Evolutionary conservation across 2,797 vertebrate genomes (phyloP).

Genomic region (Enteromius fasciolatus): DNA sequence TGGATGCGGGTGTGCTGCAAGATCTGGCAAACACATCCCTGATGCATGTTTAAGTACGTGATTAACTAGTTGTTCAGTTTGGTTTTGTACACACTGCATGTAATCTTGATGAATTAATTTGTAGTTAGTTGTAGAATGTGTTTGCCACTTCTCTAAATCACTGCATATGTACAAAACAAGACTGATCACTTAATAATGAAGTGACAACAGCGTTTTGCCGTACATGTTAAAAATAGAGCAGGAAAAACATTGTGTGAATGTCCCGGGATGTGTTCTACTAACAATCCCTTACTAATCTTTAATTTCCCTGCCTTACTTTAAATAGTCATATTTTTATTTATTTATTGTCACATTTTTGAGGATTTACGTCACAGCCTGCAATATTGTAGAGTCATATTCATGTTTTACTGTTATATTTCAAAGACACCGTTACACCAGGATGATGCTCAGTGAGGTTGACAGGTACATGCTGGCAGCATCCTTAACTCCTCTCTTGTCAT

Average conservation of each 20-base stretch:
- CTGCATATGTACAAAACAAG: not conserved
- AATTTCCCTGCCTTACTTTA: not conserved
- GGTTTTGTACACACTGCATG: not conserved
- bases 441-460: constrained; percentile 18
- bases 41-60: not conserved
- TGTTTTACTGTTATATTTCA: constrained; percentile 7
- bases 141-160: not conserved
- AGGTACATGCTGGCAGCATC: constrained; percentile 13
- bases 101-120: not conserved
- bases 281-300: not conserved
- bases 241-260: not conserved
- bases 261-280: not conserved
- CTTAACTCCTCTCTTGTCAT: constrained; percentile 10
- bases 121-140: not conserved
- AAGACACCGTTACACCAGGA: constrained; percentile 4
- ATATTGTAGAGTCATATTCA: not conserved
- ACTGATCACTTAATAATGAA: not conserved
- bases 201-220: no score
- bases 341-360: not conserved
- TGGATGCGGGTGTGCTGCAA: not conserved
- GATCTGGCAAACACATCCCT: not conserved
- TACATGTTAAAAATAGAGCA: not conserved
- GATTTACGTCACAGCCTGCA: constrained; percentile 5
- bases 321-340: not conserved
- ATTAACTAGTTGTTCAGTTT: not conserved